Conservation (phyloP, 2,113 vertebrate genomes). For the Stegastes partitus region DNA sequence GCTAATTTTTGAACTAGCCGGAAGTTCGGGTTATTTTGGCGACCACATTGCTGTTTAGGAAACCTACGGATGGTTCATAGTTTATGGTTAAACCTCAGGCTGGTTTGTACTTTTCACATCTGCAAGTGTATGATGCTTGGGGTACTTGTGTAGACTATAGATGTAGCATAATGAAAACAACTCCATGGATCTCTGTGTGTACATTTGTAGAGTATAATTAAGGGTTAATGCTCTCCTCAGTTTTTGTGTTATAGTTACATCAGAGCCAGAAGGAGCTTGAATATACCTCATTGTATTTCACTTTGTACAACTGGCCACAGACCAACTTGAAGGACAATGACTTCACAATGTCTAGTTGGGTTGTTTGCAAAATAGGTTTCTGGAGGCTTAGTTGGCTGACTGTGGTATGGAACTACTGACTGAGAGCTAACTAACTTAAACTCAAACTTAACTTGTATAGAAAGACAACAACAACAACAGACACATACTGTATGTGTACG, state of each 20-base stretch:
- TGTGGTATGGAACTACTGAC: conserved; percentile 20
- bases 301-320: neutral
- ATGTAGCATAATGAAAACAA: too few relatives aligned
- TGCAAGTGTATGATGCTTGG: too few relatives aligned
- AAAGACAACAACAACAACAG: conserved; percentile 9
- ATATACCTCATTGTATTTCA: neutral
- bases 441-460: conserved; percentile 28
- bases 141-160: too few relatives aligned
- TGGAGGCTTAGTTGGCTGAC: neutral
- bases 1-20: too few relatives aligned
- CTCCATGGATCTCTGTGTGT: too few relatives aligned
- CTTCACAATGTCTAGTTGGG: conserved; percentile 6
- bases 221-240: neutral
- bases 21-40: too few relatives aligned
- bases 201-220: too few relatives aligned
- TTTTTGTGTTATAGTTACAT: neutral
- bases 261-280: neutral
- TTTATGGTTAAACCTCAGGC: too few relatives aligned
- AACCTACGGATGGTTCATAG: too few relatives aligned
- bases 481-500: neutral
- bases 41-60: too few relatives aligned
- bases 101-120: too few relatives aligned
- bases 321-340: conserved; percentile 34
- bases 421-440: conserved; percentile 2
- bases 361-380: conserved; percentile 9